These are phyloP conservation scores for Lacerta bilineata DNA, from an alignment of 2,797 vertebrate genomes.

Conservation along the genomic window DNA sequence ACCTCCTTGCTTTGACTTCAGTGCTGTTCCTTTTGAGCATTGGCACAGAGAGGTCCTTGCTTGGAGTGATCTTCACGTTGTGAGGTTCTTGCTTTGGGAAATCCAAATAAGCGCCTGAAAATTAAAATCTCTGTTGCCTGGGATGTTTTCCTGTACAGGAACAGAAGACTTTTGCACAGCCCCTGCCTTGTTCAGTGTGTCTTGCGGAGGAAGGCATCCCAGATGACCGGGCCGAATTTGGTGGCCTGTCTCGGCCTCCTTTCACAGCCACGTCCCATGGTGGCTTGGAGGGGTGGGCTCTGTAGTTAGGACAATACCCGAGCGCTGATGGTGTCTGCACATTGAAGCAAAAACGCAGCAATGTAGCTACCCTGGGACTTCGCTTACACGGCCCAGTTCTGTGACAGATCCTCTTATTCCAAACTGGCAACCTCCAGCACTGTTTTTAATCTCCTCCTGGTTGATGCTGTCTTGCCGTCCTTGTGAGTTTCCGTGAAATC, in stretches of 20 bases:
- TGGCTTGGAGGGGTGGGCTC: not conserved
- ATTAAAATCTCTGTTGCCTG: no score
- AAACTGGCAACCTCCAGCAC: not conserved
- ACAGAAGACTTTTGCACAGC: not conserved
- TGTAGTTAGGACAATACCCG: not conserved
- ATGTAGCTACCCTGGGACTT: no score
- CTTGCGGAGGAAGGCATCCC: not conserved
- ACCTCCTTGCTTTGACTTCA: not conserved
- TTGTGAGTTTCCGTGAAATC: conserved; percentile 6
- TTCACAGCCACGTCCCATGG: no score
- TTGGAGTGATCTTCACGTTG: no score
- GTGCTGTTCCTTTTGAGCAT: not conserved
- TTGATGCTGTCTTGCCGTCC: not conserved
- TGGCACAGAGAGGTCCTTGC: not conserved
- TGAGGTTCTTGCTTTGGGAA: not conserved
- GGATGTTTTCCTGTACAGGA: not conserved
- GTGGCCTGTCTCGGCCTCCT: no score
- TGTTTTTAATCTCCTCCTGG: not conserved
- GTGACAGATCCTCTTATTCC: no score
- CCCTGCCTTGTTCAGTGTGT: not conserved
- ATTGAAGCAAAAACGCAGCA: not conserved
- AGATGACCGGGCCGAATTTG: not conserved
- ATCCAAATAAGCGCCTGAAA: not conserved
- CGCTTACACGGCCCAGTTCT: not conserved
- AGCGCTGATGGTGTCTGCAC: not conserved